Base-by-base conservation (phyloP, 2,797 vertebrate species). In the Macroramphosus scolopax region DNA sequence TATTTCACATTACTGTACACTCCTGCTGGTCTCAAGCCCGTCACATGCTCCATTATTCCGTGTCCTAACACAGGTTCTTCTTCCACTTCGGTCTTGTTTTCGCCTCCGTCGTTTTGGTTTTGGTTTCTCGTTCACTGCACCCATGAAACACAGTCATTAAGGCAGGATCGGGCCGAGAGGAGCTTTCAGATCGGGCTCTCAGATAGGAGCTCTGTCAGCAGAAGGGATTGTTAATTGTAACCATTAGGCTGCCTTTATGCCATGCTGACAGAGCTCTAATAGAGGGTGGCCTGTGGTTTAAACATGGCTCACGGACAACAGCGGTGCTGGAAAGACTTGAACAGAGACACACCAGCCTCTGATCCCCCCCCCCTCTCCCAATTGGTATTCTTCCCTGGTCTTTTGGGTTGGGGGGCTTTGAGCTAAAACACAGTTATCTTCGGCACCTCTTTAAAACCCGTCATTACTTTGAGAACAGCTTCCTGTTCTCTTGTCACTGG, bases 71-170 rank as follows among this genome's bases (percentile, higher is more conserved):
- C 24, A 26, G 30, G 38, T 52, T 45, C 25, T 26, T 62, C 38
- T 55, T 14, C 4, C 36, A 7, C 24, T 15, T 53, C 17, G 28
- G 3, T 31, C 35, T 44, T 20, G 5, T 40, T 44, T 43, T 54
- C 50, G n/a, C 41, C 58, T 24, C 51, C 29, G 2, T 36, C 61
- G 55, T n/a, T n/a, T n/a, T 41, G 40, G n/a, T 30, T 41, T 9
- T 4, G 6, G 49, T 47, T 58, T 64, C 51, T 61, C 17, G 48
- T 75, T 22, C n/a, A n/a, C n/a, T n/a, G n/a, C n/a, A 61, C 41
- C 57, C 29, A 57, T 63, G 65, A 81, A 85, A 84, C 68, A 86
- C 72, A 79, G 78, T 89, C 75, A 87, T 88, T 89, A 88, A 72
- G 43, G 57, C 44, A 28, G 57, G 32, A 75, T 56, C 51, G 45